phyloP scores from a whole-genome alignment of 2,888 invertebrate species.

The Chrysolina americana region DNA sequence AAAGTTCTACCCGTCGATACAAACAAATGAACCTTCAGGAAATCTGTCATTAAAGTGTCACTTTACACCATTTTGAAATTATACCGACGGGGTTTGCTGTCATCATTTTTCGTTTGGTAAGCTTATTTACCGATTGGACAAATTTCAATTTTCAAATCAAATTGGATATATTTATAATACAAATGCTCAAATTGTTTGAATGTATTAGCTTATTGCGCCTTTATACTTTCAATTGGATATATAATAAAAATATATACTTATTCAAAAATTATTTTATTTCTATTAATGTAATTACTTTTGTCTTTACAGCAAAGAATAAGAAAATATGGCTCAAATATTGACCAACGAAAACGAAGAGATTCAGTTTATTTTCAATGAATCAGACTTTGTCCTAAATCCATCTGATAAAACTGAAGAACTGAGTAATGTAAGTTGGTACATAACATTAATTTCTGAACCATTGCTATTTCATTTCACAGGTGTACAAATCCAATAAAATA shows the following conservation, averaged over 20 bases:
- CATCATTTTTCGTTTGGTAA: constrained; percentile 47
- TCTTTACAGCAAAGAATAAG: constrained; percentile 12
- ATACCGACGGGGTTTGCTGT: constrained; percentile 48
- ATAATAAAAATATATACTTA: constrained; percentile 7
- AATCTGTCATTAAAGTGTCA: too few relatives aligned
- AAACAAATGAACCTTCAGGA: too few relatives aligned
- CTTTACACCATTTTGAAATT: background rate
- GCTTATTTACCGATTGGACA: constrained; percentile 59
- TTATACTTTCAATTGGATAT: background rate
- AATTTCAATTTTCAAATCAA: constrained; percentile 47
- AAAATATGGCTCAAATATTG: constrained; percentile 46
- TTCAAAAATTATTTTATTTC: constrained; percentile 25
- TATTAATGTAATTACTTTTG: background rate
- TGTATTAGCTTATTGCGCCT: background rate
- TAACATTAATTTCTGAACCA: too few relatives aligned
- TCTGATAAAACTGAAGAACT: constrained; percentile 42
- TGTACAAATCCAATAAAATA: too few relatives aligned
- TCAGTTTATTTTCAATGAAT: constrained; percentile 48
- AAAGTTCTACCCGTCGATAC: too few relatives aligned
- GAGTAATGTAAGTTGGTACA: constrained; percentile 45
- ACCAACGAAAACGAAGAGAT: constrained; percentile 39
- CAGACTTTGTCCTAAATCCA: constrained; percentile 46
- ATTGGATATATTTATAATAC: too few relatives aligned
- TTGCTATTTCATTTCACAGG: too few relatives aligned
- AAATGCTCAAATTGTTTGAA: background rate